Percentiles rank a stretch among this genome's conserved stretches.
phyloP scores from a whole-genome alignment of 1,140 invertebrate species.

The Philaenus spumarius region DNA sequence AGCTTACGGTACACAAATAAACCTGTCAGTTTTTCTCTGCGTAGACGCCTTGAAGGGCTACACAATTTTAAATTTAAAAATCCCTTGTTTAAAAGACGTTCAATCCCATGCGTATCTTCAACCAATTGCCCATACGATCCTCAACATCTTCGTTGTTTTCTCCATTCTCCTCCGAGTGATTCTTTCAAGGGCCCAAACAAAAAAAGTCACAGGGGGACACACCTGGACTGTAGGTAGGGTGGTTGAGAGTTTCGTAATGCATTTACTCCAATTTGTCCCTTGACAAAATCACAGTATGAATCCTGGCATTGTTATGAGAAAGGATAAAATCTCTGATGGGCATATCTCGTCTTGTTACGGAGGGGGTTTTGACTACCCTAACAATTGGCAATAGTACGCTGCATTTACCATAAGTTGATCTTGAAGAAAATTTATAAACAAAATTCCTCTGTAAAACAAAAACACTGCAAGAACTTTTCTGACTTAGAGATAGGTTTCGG shows the following conservation, averaged over 20 bases:
- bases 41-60: neutral
- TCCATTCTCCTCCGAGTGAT: neutral
- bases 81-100: neutral
- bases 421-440: constrained; percentile 30
- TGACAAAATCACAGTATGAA: constrained; percentile 14
- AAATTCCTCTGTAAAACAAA: constrained; percentile 29
- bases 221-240: constrained; percentile 35
- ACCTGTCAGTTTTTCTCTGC: neutral
- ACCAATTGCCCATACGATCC: neutral
- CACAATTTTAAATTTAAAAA: neutral
- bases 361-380: constrained; percentile 13
- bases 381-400: constrained; percentile 9
- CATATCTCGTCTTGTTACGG: constrained; percentile 12
- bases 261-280: constrained; percentile 24
- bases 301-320: constrained; percentile 21
- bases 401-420: constrained; percentile 23
- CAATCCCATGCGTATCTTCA: neutral
- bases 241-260: constrained; percentile 32
- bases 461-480: constrained; percentile 33
- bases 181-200: neutral
- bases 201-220: constrained; percentile 32
- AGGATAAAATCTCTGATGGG: constrained; percentile 15
- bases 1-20: neutral
- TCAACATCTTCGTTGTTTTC: neutral
- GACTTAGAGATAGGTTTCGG: constrained; percentile 22